A percentile compares a stretch with the other conserved stretches of the same genome.
These are phyloP conservation scores for Litocranius walleri DNA, from an alignment of 2,113 vertebrate species.

Conservation along the genomic window DNA sequence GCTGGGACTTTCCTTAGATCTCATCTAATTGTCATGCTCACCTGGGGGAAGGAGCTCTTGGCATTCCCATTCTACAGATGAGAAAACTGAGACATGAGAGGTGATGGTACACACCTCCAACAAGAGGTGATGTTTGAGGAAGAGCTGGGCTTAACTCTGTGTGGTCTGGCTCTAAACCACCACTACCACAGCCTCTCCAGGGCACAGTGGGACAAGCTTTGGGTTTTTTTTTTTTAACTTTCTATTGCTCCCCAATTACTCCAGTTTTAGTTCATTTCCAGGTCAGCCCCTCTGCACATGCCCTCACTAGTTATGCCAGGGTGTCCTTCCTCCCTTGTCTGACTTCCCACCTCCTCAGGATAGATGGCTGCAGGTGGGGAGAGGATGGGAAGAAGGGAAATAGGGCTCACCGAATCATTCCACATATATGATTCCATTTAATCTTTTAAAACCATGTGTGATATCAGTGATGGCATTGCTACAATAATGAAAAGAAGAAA, in stretches of 20 bases:
- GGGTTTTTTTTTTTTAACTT: not conserved
- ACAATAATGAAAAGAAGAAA: not conserved
- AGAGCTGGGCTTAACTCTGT: not conserved
- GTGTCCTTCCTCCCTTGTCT: not conserved
- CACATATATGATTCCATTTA: not conserved
- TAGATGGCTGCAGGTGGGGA: not conserved
- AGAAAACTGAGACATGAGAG: not conserved
- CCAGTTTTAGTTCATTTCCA: not conserved
- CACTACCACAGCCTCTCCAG: not conserved
- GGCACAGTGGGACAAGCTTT: not conserved
- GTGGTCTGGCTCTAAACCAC: not conserved
- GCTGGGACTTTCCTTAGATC: accelerated
- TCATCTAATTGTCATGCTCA: accelerated
- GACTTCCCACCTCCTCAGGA: not conserved
- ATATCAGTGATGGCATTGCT: not conserved
- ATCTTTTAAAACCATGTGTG: not conserved
- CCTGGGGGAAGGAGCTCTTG: not conserved
- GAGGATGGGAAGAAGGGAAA: not conserved
- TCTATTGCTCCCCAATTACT: not conserved
- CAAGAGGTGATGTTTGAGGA: not conserved
- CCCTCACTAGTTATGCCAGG: not conserved
- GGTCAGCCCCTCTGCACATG: not conserved
- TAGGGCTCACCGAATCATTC: not conserved
- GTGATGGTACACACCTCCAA: not conserved
- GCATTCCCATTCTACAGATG: not conserved